A percentile compares a stretch with the other conserved stretches of the same genome.
These are phyloP conservation scores for Maconellicoccus hirsutus DNA, from an alignment of 1,140 invertebrate species.

Conservation along the genomic window DNA sequence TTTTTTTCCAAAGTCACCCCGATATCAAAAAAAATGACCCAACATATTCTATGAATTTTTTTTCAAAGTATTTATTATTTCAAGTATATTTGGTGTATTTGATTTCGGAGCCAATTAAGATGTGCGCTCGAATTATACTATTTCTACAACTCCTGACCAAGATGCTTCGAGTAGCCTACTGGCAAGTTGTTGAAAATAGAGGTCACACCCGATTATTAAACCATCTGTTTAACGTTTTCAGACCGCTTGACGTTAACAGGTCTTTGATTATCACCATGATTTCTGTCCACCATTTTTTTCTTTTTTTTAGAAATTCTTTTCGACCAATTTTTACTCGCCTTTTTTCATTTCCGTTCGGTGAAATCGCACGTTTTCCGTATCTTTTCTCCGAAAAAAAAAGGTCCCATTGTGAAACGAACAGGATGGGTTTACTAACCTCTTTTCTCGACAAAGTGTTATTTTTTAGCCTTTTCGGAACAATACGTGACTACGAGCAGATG, in stretches of 20 bases:
- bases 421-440: conserved; percentile 5
- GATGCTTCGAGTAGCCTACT: background rate
- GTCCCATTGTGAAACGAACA: background rate
- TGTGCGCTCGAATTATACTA: background rate
- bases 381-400: no score
- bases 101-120: background rate
- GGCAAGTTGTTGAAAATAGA: conserved; percentile 3
- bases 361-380: no score
- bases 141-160: no score
- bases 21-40: no score
- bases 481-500: background rate
- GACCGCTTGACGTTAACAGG: background rate
- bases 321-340: no score
- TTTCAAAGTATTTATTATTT: no score
- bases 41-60: no score
- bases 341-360: no score
- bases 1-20: no score
- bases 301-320: no score
- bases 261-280: background rate
- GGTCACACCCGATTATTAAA: background rate
- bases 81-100: no score
- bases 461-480: background rate
- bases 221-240: background rate
- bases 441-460: background rate
- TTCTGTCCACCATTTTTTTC: no score